phyloP scores from a whole-genome alignment of 2,113 vertebrate genomes.

The Varanus salvator region DNA sequence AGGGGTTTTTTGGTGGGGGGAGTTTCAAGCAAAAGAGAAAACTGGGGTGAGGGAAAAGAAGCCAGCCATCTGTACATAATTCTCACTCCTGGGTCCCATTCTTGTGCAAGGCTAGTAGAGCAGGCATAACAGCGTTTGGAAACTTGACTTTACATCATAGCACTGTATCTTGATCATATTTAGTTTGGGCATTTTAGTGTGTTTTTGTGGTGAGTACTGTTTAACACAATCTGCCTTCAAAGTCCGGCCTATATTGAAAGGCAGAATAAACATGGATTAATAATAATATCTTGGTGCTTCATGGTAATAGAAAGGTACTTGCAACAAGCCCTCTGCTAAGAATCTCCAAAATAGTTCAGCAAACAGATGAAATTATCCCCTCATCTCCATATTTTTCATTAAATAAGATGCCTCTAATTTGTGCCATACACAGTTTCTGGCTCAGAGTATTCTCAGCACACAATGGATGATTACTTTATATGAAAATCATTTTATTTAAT shows the following conservation, averaged over 20 bases:
- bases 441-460: conserved; percentile 1
- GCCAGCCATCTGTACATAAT: background rate
- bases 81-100: background rate
- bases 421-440: background rate
- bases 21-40: background rate
- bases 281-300: background rate
- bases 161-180: background rate
- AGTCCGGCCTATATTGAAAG: background rate
- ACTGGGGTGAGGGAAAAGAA: background rate
- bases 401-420: conserved; percentile 1
- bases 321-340: background rate
- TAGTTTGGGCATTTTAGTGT: background rate
- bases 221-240: background rate
- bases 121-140: background rate
- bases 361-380: background rate
- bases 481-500: conserved; percentile 30
- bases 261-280: background rate
- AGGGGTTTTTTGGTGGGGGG: background rate
- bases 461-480: conserved; percentile 10
- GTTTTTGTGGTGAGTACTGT: background rate
- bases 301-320: background rate
- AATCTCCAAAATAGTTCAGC: background rate
- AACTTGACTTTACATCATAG: background rate
- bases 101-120: background rate
- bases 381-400: background rate